Conservation (phyloP, 2,797 vertebrate species). For the Aselliscus stoliczkanus region DNA sequence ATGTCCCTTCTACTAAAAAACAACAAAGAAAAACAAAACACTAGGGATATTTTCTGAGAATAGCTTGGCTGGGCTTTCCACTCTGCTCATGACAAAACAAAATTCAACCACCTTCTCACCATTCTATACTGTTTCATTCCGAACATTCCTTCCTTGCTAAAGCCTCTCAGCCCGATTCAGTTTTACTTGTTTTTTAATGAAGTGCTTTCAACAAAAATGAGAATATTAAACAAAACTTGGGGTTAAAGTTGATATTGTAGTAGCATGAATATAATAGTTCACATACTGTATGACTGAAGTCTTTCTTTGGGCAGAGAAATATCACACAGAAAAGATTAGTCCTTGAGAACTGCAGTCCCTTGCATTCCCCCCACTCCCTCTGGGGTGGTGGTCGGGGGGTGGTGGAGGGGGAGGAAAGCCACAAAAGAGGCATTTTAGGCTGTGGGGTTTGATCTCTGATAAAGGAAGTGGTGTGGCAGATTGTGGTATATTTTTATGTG, state of each 20-base stretch:
- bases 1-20: not conserved
- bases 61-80: not conserved
- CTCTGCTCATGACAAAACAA: not conserved
- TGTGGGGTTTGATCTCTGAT: slow-evolving; percentile 32
- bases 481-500: slow-evolving; percentile 53
- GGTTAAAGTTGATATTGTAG: slow-evolving; percentile 7
- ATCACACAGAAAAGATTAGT: not conserved
- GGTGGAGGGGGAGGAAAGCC: not conserved
- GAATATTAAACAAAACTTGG: slow-evolving; percentile 19
- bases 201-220: slow-evolving; percentile 16
- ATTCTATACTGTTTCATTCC: not conserved
- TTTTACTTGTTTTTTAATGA: slow-evolving; percentile 11
- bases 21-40: too few species aligned
- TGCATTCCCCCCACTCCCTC: not conserved
- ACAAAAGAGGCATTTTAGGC: slow-evolving; percentile 39
- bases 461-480: slow-evolving; percentile 52
- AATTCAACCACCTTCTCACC: not conserved
- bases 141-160: not conserved
- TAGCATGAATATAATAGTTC: not conserved
- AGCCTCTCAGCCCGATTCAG: not conserved
- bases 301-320: not conserved
- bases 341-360: not conserved
- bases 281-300: not conserved
- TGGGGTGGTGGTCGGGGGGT: too few species aligned
- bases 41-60: not conserved